These are phyloP conservation scores for Clarias fuscus DNA, from an alignment of 2,797 vertebrate species.

Conservation along the genomic window DNA sequence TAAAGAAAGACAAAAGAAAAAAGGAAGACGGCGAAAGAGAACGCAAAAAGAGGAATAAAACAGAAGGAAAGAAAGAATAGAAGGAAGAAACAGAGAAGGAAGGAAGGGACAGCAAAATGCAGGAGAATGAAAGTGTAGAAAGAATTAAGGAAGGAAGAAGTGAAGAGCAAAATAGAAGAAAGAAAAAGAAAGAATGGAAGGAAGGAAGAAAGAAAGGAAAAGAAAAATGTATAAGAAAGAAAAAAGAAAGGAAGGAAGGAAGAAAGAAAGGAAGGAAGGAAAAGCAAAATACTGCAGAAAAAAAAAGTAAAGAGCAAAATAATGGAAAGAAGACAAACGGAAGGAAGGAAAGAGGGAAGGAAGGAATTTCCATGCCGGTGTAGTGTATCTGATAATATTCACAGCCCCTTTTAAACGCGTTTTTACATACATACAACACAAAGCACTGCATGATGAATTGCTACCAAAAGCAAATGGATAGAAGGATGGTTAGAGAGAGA, in stretches of 20 bases:
- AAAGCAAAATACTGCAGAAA: not conserved
- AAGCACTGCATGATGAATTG: constrained; percentile 53
- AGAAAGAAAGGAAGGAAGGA: not conserved
- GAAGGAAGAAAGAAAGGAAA: not conserved
- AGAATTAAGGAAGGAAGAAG: not conserved
- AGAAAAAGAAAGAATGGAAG: not conserved
- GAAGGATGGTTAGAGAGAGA: constrained; percentile 35
- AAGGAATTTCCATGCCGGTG: not conserved
- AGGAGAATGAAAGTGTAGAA: not conserved
- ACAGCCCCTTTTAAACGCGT: not conserved
- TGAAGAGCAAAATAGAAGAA: not conserved
- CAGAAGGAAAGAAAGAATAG: not conserved
- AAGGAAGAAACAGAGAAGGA: not conserved
- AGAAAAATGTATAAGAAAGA: not conserved
- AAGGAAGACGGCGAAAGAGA: not conserved
- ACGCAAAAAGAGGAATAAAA: not conserved
- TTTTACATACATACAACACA: not conserved
- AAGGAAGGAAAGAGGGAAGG: not conserved
- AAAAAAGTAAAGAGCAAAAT: not conserved
- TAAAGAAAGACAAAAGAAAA: no score
- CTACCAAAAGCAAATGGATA: constrained; percentile 53
- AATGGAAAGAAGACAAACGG: not conserved
- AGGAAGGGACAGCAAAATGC: not conserved
- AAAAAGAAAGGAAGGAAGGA: not conserved
- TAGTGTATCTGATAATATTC: not conserved